Evolutionary conservation across 2,113 vertebrate species (phyloP), one percentile per base, ranked within the genome.

Genomic region (Myocastor coypus): DNA sequence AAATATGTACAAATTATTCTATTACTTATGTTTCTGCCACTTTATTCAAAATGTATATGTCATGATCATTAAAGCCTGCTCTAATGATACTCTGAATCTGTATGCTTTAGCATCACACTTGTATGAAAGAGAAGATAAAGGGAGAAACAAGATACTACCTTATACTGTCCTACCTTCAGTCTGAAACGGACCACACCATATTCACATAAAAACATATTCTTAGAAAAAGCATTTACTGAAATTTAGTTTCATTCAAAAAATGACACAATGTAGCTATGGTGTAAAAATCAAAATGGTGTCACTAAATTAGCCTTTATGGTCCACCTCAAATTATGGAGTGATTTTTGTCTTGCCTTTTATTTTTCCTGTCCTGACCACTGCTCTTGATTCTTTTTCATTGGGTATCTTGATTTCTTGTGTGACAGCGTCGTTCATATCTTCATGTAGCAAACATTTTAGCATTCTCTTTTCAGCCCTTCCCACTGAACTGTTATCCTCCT

Each of bases 141-240:
- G 84, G 20, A 40, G 83, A 82, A 46, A 3, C 1, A 55, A 24
- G 64, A 83, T 3, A 28, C 66, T n/a, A n/a, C 4, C 57, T 24
- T 42, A 4, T 19, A 40, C 80, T 90, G 12, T 50, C 57, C 77
- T 32, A 61, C 59, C 24, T 88, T 83, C 50, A 64, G 50, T 59
- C n/a, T 94, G 69, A 92, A 26, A 55, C 64, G 68, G 16, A 73
- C 14, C 30, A 40, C 26, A 28, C 30, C 14, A 16, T 14, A 77
- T 46, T 28, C 73, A 77, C 28, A 26, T 77, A 16, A 77, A 77
- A 77, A 77, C 30, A 28, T 46, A 77, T 46, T 46, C 61, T 50
- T 37, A 46, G 59, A 95, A 88, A 87, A 69, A 92, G 42, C 30
- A 82, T 75, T 81, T 77, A 94, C 37, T 20, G 57, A 82, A 89